Evolutionary conservation across 92 coral and sea anemone species (phyloP), one percentile per base, ranked within the genome.

Genomic region (Plumapathes pennacea): DNA sequence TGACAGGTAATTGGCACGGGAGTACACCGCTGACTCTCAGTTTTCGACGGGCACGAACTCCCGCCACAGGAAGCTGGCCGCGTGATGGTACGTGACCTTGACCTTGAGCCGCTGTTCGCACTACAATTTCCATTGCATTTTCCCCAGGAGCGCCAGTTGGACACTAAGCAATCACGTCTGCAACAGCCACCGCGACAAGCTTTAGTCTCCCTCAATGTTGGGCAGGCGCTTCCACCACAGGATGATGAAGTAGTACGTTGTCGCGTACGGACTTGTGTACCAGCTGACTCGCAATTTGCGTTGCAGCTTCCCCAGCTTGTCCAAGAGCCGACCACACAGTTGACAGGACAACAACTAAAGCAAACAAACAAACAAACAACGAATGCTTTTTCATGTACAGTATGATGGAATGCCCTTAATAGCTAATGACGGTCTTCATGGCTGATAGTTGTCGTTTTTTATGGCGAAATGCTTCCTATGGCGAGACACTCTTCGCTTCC

Each of bases 311-410:
- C 76, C 87, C 87, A 80, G 28, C 53, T 40, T 1, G 76, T 76
- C 87, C 87, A 80, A 38, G 32, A 31, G 60, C 68, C 74, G n/a
- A 80, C 82, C 26, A 21, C 49, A 22, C 90, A 78, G 60, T 84
- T 57, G 10, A 78, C 82, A 15, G 90, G 86, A 60, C 90, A 84
- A 43, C 90, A 84, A 10, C 79, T 78, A 27, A 45, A 68, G 34
- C 12, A 41, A 19, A 21, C 49, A 52, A 12, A 14, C 10, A 32
- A 10, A 19, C n/a, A n/a, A n/a, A n/a, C n/a, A n/a, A n/a, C n/a
- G n/a, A n/a, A n/a, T n/a, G n/a, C n/a, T n/a, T n/a, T n/a, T n/a
- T n/a, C n/a, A n/a, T n/a, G n/a, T n/a, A n/a, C n/a, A n/a, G n/a
- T n/a, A n/a, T n/a, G n/a, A n/a, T n/a, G n/a, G n/a, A n/a, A n/a